Percentiles rank a stretch among this genome's conserved stretches.
phyloP scores from a whole-genome alignment of 1,140 invertebrate genomes.

The Telenomus remus region DNA sequence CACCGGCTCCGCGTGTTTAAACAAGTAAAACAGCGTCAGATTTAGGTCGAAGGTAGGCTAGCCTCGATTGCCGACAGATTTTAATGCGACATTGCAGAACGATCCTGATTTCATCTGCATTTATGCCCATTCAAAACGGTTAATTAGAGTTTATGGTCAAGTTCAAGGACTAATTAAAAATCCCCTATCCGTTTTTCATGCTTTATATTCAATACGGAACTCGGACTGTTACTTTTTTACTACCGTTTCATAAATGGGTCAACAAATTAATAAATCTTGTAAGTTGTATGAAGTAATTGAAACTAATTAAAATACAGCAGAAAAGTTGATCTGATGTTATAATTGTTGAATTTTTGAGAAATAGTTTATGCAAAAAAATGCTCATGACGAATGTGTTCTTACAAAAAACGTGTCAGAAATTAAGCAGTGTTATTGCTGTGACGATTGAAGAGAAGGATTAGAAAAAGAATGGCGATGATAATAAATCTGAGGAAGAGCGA shows the following conservation, averaged over 20 bases:
- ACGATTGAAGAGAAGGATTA: constrained; percentile 36
- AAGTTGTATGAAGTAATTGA: too few relatives aligned
- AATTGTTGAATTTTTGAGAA: too few relatives aligned
- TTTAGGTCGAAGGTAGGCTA: constrained; percentile 23
- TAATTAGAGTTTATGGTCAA: constrained; percentile 27
- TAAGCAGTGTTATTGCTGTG: constrained; percentile 5
- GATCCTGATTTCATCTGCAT: constrained; percentile 13
- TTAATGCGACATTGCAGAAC: constrained; percentile 20
- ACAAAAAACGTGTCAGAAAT: constrained; percentile 16
- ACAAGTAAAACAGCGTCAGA: constrained; percentile 22
- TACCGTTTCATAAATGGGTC: too few relatives aligned
- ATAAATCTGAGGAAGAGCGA: constrained; percentile 6
- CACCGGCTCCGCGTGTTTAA: constrained; percentile 23
- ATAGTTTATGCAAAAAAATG: too few relatives aligned
- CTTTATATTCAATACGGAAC: too few relatives aligned
- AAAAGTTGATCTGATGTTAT: too few relatives aligned
- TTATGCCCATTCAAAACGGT: constrained; percentile 7
- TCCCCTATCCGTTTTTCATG: too few relatives aligned
- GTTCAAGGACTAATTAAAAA: too few relatives aligned
- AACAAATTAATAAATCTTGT: too few relatives aligned
- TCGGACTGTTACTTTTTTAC: too few relatives aligned
- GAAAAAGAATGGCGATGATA: constrained; percentile 10
- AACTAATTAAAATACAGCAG: too few relatives aligned
- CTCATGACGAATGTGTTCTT: too few relatives aligned
- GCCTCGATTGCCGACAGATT: constrained; percentile 24